phyloP scores from a whole-genome alignment of 2,113 vertebrate species.

The Apistogramma diplotaenia region DNA sequence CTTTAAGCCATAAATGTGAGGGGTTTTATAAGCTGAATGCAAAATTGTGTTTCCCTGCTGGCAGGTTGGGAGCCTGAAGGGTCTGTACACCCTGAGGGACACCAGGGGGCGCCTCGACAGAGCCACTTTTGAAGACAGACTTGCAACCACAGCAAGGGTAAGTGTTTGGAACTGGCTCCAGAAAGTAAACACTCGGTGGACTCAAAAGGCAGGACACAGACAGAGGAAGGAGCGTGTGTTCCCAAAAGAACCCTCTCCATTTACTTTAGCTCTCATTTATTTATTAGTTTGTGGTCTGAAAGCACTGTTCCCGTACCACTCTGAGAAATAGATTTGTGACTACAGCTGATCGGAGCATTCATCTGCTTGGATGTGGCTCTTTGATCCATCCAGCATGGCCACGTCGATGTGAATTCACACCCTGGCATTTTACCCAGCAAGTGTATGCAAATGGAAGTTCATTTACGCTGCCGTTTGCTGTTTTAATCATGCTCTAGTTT shows the following conservation, averaged over 20 bases:
- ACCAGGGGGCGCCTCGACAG: constrained; percentile 65
- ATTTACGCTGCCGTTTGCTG: constrained; percentile 63
- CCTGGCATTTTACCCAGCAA: constrained; percentile 68
- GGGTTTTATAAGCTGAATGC: background rate
- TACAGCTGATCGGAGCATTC: constrained; percentile 61
- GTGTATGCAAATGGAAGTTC: constrained; percentile 74
- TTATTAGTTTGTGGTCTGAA: constrained; percentile 18
- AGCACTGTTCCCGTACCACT: constrained; percentile 54
- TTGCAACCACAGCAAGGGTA: constrained; percentile 46
- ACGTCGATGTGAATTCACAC: constrained; percentile 67
- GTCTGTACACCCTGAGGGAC: constrained; percentile 62
- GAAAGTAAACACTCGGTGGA: background rate
- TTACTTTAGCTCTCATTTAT: constrained; percentile 1
- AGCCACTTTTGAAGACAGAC: constrained; percentile 47
- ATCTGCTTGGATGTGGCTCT: constrained; percentile 66
- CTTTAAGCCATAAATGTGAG: background rate
- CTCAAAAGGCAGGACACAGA: background rate
- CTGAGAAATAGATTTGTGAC: constrained; percentile 66
- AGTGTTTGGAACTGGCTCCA: constrained; percentile 21
- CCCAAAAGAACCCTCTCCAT: background rate
- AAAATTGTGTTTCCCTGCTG: background rate
- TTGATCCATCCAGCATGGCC: constrained; percentile 63
- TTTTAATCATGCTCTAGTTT: constrained; percentile 69
- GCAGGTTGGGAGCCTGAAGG: constrained; percentile 67
- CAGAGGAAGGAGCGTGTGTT: background rate